These are phyloP conservation scores for Crocallis elinguaria DNA, from an alignment of 2,888 invertebrate genomes.

Conservation along the genomic window DNA sequence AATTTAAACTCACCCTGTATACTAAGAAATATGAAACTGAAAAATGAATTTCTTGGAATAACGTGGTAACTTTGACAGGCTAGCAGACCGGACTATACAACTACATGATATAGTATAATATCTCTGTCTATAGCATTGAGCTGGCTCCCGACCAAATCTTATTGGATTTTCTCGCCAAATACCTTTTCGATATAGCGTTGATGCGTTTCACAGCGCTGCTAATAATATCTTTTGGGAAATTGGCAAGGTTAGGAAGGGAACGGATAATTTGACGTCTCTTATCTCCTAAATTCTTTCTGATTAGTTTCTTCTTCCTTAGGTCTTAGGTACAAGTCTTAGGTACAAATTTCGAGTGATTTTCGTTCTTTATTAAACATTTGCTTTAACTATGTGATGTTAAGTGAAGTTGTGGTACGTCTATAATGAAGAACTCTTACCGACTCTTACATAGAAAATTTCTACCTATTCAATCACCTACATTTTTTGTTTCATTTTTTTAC, in stretches of 20 bases:
- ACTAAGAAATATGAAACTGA: conserved; percentile 1
- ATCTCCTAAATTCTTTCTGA: conserved; percentile 19
- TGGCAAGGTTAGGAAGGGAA: conserved; percentile 8
- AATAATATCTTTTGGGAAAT: conserved; percentile 21
- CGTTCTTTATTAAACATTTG: no score
- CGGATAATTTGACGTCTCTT: conserved; percentile 16
- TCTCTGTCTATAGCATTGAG: conserved; percentile 7
- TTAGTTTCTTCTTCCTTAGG: no score
- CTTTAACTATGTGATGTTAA: no score
- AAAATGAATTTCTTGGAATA: conserved; percentile 6
- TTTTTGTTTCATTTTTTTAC: no score
- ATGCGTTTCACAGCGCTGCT: conserved; percentile 17
- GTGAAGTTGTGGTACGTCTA: no score
- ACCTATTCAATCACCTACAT: no score
- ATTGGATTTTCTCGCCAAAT: conserved; percentile 26
- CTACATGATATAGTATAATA: neutral
- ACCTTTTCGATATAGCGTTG: conserved; percentile 25
- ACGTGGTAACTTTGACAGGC: conserved; percentile 1
- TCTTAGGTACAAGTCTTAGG: no score
- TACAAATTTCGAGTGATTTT: no score
- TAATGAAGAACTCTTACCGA: no score
- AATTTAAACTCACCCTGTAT: no score
- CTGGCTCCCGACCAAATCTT: conserved; percentile 26
- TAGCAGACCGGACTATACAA: neutral
- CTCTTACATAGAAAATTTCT: no score